Evolutionary conservation across 2,888 invertebrate genomes (phyloP).

Genomic region (Orthonychiurus folsomi): DNA sequence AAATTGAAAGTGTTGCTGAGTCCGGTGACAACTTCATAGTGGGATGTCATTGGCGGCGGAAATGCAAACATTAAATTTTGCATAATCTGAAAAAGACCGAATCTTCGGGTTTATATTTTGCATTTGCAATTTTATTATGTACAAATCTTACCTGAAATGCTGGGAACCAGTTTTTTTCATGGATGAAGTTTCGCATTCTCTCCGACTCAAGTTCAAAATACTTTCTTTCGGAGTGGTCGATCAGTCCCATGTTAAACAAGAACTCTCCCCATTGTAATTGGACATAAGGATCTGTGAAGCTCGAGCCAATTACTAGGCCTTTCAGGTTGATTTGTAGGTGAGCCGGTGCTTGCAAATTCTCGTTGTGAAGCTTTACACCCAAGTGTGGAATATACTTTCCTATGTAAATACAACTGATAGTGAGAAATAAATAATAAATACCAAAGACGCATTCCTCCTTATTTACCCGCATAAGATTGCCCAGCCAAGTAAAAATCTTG

Average conservation of each 20-base stretch:
- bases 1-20: constrained; percentile 6
- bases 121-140: no score
- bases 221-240: constrained; percentile 56
- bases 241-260: constrained; percentile 65
- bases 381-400: constrained; percentile 48
- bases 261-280: constrained; percentile 69
- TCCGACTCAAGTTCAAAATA: constrained; percentile 51
- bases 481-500: constrained; percentile 80
- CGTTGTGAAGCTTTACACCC: constrained; percentile 41
- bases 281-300: constrained; percentile 66
- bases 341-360: constrained; percentile 26
- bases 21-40: constrained; percentile 4
- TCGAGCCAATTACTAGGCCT: constrained; percentile 57
- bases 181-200: constrained; percentile 27
- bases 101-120: no score
- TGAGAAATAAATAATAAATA: background rate
- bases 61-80: constrained; percentile 7
- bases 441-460: constrained; percentile 42
- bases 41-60: background rate
- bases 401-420: no score
- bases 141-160: constrained; percentile 31
- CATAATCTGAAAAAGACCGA: constrained; percentile 3
- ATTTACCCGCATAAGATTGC: constrained; percentile 73
- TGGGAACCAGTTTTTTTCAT: constrained; percentile 29
- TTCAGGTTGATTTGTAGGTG: constrained; percentile 37